Conservation (phyloP, 2,797 vertebrate species). For the Otus scops region DNA sequence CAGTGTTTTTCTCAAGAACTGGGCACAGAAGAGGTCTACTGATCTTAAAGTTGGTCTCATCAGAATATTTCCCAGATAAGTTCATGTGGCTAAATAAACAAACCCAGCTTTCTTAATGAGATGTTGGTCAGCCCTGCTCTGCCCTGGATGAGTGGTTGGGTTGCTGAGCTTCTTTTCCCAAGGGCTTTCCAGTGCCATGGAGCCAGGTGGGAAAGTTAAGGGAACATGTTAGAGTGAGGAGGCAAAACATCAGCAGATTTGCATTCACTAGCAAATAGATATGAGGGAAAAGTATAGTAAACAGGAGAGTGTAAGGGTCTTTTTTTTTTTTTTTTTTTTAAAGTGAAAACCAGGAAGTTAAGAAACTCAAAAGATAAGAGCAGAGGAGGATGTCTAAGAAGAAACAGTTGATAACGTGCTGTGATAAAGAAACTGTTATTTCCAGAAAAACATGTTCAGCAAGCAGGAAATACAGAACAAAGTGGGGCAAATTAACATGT, state of each 20-base stretch:
- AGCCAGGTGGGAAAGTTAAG: background rate
- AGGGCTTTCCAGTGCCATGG: background rate
- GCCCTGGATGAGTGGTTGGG: fast-evolving
- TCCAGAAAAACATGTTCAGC: background rate
- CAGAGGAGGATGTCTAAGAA: background rate
- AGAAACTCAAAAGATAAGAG: slow-evolving; percentile 66
- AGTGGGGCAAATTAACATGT: background rate
- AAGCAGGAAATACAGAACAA: background rate
- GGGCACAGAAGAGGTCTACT: background rate
- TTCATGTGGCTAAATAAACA: background rate
- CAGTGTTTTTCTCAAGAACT: background rate
- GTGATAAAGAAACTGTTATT: slow-evolving; percentile 52
- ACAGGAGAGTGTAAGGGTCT: background rate
- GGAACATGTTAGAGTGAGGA: background rate
- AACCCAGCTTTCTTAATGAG: background rate
- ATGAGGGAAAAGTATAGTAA: background rate
- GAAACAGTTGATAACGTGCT: slow-evolving; percentile 21
- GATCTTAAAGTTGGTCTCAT: background rate
- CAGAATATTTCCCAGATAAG: background rate
- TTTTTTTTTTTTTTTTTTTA: background rate
- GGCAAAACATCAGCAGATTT: background rate
- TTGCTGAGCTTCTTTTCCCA: background rate
- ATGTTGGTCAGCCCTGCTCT: background rate
- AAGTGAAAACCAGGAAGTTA: slow-evolving; percentile 44
- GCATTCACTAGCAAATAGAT: background rate